A percentile compares a stretch with the other conserved stretches of the same genome.
phyloP scores from a whole-genome alignment of 2,113 vertebrate genomes.

The Tympanuchus pallidicinctus region DNA sequence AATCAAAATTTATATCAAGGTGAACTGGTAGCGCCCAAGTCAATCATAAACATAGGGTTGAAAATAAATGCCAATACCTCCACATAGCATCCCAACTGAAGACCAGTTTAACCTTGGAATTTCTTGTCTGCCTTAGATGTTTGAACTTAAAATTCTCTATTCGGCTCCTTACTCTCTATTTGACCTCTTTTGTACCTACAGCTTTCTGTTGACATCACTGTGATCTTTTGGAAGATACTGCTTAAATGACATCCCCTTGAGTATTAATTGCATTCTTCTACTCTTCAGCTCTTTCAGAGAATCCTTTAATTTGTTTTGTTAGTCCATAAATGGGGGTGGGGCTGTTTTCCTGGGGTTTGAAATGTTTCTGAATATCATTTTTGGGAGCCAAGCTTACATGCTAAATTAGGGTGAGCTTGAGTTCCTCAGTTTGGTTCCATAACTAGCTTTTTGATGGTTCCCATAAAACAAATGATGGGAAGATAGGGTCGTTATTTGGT shows the following conservation, averaged over 20 bases:
- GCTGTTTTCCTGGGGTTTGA: not conserved
- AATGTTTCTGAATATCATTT: not conserved
- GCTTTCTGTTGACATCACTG: not conserved
- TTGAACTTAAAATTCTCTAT: not conserved
- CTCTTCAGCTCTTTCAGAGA: not conserved
- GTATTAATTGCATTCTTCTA: not conserved
- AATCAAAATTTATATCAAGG: slow-evolving; percentile 5
- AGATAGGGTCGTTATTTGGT: not conserved
- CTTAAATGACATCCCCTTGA: not conserved
- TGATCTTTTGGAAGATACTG: not conserved
- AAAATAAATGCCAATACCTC: not conserved
- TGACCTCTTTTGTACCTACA: not conserved
- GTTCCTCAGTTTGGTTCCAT: not conserved
- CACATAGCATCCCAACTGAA: not conserved
- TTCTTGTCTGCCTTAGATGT: not conserved
- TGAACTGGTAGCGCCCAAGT: not conserved
- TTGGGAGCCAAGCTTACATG: not conserved
- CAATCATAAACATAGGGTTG: not conserved
- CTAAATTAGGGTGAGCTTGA: not conserved
- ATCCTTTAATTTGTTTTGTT: not conserved
- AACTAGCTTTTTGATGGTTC: not conserved
- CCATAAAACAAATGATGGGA: not conserved
- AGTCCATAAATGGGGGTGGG: not conserved
- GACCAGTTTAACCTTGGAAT: not conserved
- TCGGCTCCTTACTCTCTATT: not conserved